A percentile compares a stretch with the other conserved stretches of the same genome.
These are phyloP conservation scores for Dascillus cervinus DNA, from an alignment of 2,888 invertebrate genomes.

Conservation along the genomic window DNA sequence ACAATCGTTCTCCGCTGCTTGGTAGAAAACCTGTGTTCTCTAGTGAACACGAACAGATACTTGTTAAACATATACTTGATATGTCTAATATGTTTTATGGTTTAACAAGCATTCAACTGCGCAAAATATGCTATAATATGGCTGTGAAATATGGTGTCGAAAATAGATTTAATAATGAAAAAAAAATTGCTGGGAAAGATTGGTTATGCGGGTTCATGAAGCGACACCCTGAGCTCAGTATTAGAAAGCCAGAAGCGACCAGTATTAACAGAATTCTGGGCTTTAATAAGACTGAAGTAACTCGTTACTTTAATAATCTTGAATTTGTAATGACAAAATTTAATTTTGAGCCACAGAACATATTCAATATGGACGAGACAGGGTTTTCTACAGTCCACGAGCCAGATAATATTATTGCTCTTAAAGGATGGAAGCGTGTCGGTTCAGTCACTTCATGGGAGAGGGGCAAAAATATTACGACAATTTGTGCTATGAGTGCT, in stretches of 20 bases:
- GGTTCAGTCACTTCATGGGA: conserved; percentile 7
- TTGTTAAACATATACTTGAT: conserved; percentile 1
- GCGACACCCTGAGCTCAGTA: no score
- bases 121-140: conserved; percentile 4
- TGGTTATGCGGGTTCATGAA: conserved; percentile 1
- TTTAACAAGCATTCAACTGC: conserved; percentile 1
- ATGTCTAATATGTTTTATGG: conserved; percentile 4
- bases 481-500: conserved; percentile 8
- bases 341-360: conserved; percentile 3
- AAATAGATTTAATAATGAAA: conserved; percentile 4
- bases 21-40: conserved; percentile 3
- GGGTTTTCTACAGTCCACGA: conserved; percentile 7
- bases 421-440: conserved; percentile 8
- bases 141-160: conserved; percentile 2
- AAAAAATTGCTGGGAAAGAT: conserved; percentile 2
- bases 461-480: conserved; percentile 5
- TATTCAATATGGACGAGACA: no score
- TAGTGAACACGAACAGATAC: conserved; percentile 3
- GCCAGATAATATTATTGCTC: conserved; percentile 7
- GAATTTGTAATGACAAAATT: conserved; percentile 1
- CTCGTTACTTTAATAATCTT: conserved; percentile 1
- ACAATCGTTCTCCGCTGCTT: conserved; percentile 3
- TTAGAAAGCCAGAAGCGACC: no score
- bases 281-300: no score
- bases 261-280: no score